A percentile compares a stretch with the other conserved stretches of the same genome.
These are phyloP conservation scores for Steatocranus sp. DNA, from an alignment of 2,797 vertebrate genomes.

Conservation along the genomic window DNA sequence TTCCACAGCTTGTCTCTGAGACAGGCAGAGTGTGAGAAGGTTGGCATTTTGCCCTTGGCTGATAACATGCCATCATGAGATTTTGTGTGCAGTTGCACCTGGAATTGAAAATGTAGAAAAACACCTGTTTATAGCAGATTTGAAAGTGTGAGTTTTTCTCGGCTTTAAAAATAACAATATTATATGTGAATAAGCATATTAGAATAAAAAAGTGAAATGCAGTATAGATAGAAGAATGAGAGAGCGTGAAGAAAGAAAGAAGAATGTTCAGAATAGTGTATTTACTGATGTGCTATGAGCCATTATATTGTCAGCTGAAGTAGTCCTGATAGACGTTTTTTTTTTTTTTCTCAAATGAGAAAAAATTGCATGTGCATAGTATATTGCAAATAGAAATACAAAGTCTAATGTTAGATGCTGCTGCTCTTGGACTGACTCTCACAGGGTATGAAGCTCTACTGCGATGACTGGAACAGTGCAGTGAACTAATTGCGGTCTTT, in stretches of 20 bases:
- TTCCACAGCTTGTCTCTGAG: constrained; percentile 48
- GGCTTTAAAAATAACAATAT: background rate
- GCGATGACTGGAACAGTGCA: background rate
- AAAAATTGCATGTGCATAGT: background rate
- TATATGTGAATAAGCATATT: background rate
- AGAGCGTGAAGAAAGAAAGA: background rate
- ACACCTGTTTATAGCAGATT: constrained; percentile 5
- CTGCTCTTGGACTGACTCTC: background rate
- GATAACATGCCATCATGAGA: constrained; percentile 50
- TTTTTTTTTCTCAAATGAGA: background rate
- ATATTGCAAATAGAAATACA: background rate
- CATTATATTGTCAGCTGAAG: background rate
- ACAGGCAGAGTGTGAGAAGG: constrained; percentile 39
- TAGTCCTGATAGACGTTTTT: background rate
- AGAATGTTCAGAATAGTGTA: background rate
- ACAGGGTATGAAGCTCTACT: background rate
- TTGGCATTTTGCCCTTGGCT: constrained; percentile 50
- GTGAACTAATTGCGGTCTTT: background rate
- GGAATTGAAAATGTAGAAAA: background rate
- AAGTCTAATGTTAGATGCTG: background rate
- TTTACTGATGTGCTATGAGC: background rate
- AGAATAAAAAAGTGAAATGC: background rate
- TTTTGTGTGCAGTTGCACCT: constrained; percentile 29
- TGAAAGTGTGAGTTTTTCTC: background rate
- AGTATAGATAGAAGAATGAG: background rate